These are phyloP conservation scores for Erinaceus europaeus DNA, from an alignment of 2,113 vertebrate genomes.

Conservation along the genomic window DNA sequence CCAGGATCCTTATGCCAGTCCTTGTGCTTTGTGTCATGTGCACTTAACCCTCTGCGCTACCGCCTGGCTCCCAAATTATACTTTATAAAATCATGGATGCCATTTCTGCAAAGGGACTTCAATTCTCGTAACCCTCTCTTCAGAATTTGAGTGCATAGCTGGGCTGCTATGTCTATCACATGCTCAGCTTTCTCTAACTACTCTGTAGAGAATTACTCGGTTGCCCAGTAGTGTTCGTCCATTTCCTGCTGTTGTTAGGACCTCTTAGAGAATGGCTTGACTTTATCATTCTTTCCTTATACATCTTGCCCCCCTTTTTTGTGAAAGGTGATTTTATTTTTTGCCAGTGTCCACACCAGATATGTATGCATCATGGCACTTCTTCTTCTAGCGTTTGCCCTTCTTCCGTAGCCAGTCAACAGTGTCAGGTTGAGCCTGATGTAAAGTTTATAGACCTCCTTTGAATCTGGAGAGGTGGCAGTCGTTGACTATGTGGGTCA, in stretches of 20 bases:
- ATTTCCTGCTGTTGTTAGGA: not conserved
- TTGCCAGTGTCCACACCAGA: not conserved
- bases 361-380: not conserved
- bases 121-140: not conserved
- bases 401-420: too few species aligned
- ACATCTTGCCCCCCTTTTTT: not conserved
- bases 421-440: too few species aligned
- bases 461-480: too few species aligned
- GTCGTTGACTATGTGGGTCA: too few species aligned
- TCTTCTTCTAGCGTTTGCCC: too few species aligned
- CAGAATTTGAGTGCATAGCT: rapidly evolving
- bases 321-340: not conserved
- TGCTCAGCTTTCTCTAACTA: not conserved
- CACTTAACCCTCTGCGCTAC: too few species aligned
- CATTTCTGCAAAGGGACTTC: not conserved
- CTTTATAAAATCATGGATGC: not conserved
- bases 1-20: too few species aligned
- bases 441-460: too few species aligned
- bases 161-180: rapidly evolving
- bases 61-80: too few species aligned
- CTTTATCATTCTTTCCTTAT: not conserved
- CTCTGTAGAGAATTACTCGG: not conserved
- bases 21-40: too few species aligned
- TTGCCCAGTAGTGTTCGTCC: not conserved
- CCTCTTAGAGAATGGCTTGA: not conserved